Evolutionary conservation across 2,888 invertebrate species (phyloP).

Genomic region (Octodonta nipae): DNA sequence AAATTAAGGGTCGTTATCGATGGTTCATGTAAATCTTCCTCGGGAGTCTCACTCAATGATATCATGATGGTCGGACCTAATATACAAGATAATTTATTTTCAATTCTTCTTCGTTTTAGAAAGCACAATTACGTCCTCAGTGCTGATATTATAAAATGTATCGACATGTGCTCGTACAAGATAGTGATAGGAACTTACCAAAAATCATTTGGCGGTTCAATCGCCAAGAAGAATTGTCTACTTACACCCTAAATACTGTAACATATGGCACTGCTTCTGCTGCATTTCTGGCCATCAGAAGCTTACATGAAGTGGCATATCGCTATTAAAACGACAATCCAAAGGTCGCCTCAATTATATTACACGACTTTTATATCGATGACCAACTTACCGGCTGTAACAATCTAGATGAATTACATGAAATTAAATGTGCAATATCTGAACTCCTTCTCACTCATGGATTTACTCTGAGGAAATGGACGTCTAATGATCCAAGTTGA

Average conservation of each 20-base stretch:
- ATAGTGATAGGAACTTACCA: constrained; percentile 7
- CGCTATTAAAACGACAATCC: background rate
- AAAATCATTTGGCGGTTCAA: constrained; percentile 14
- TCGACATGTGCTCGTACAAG: constrained; percentile 5
- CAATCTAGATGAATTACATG: constrained; percentile 2
- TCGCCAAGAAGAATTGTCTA: constrained; percentile 11
- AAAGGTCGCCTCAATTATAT: background rate
- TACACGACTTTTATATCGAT: constrained; percentile 15
- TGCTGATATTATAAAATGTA: constrained; percentile 20
- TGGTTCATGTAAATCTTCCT: constrained; percentile 10
- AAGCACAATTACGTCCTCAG: constrained; percentile 13
- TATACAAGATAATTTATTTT: constrained; percentile 16
- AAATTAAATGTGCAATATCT: background rate
- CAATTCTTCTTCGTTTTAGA: constrained; percentile 3
- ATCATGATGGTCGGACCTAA: constrained; percentile 12
- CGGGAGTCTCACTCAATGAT: constrained; percentile 16
- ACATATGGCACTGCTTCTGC: constrained; percentile 13
- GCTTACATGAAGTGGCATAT: constrained; percentile 3
- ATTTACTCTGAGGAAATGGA: constrained; percentile 12
- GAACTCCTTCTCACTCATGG: constrained; percentile 3
- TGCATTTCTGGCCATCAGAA: constrained; percentile 20
- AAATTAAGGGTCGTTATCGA: constrained; percentile 20
- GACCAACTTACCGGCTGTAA: constrained; percentile 10
- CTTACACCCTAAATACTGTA: background rate
- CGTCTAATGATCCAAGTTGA: constrained; percentile 8